A percentile compares a stretch with the other conserved stretches of the same genome.
Evolutionary conservation across 2,888 invertebrate species (phyloP).

Genomic region (Cephonodes hylas): DNA sequence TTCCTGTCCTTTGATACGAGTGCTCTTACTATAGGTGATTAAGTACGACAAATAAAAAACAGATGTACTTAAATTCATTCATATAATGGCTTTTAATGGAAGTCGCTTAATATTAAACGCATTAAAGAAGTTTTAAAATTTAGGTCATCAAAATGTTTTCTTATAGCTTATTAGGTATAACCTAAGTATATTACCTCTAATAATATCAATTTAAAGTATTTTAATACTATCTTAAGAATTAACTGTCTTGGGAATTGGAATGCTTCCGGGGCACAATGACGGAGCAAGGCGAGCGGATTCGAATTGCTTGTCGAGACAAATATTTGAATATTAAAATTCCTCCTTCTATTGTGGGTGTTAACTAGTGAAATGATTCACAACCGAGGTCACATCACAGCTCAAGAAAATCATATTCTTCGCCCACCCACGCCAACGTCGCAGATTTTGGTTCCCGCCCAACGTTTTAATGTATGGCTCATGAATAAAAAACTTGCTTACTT

Average conservation of each 20-base stretch:
- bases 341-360: slow-evolving; percentile 6
- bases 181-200: neutral
- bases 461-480: neutral
- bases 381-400: neutral
- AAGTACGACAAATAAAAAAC: slow-evolving; percentile 8
- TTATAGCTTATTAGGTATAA: neutral
- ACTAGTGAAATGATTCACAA: neutral
- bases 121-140: neutral
- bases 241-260: neutral
- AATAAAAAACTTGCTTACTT: neutral
- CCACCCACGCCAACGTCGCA: neutral
- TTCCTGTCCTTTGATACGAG: slow-evolving; percentile 16
- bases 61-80: slow-evolving; percentile 3
- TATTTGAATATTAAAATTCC: slow-evolving; percentile 7
- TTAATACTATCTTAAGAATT: neutral
- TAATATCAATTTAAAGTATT: neutral
- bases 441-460: neutral
- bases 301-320: slow-evolving; percentile 2
- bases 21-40: slow-evolving; percentile 5
- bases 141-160: neutral
- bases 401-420: neutral
- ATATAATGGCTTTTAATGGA: neutral
- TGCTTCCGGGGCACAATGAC: neutral
- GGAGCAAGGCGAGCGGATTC: neutral
- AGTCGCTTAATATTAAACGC: neutral